These are phyloP conservation scores for Carettochelys insculpta DNA, from an alignment of 2,113 vertebrate genomes.

Conservation along the genomic window DNA sequence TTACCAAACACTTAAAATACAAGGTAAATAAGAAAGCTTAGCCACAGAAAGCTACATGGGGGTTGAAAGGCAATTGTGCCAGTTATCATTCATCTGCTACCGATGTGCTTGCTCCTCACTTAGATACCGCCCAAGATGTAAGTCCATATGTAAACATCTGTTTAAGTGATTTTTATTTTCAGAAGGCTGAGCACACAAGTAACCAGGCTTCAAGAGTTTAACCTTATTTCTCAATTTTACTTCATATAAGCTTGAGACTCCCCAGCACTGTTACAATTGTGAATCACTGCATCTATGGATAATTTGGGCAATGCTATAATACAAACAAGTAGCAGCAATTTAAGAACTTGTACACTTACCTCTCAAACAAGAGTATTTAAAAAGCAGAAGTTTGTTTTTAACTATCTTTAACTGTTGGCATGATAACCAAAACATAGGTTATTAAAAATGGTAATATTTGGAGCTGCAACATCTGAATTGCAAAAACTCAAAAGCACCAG, in stretches of 20 bases:
- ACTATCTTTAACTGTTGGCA: fast-evolving
- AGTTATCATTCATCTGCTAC: not conserved
- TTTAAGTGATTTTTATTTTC: not conserved
- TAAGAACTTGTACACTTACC: not conserved
- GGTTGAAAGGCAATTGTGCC: not conserved
- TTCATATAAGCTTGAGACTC: not conserved
- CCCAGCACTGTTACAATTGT: not conserved
- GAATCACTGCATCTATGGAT: not conserved
- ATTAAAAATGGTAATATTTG: not conserved
- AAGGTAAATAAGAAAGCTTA: not conserved
- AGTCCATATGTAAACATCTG: not conserved
- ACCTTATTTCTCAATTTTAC: not conserved
- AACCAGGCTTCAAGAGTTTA: not conserved
- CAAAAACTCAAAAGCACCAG: not conserved
- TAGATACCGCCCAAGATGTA: not conserved
- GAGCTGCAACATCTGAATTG: not conserved
- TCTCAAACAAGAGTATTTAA: not conserved
- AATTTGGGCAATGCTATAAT: not conserved
- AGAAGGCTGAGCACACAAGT: not conserved
- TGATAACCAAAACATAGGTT: not conserved
- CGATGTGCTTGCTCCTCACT: not conserved
- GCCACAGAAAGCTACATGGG: not conserved
- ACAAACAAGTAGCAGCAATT: not conserved
- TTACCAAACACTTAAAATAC: not conserved
- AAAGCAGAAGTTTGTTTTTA: not conserved